Conservation (phyloP, 2,797 vertebrate genomes). For the Glyptemys insculpta region DNA sequence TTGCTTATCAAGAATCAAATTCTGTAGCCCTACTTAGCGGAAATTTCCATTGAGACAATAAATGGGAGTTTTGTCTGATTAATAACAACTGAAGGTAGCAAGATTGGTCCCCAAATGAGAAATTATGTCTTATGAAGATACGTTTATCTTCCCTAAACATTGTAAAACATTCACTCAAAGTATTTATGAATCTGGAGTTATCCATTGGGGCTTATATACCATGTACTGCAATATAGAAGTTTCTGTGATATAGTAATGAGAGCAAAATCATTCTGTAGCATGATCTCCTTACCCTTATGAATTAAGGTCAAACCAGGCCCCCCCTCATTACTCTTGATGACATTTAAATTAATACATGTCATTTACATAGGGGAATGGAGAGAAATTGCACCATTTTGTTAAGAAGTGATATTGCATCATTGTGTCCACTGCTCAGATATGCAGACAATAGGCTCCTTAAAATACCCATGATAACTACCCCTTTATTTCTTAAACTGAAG, state of each 20-base stretch:
- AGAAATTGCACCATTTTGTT: neutral
- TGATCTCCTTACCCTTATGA: neutral
- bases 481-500: neutral
- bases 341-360: neutral
- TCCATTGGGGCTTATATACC: neutral
- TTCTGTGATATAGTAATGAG: neutral
- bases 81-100: neutral
- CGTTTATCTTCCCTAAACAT: neutral
- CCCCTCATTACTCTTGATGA: neutral
- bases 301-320: neutral
- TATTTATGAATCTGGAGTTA: neutral
- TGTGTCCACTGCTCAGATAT: neutral
- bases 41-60: neutral
- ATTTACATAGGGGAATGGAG: neutral
- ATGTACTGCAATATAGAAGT: neutral
- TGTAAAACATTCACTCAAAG: neutral
- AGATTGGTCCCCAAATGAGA: neutral
- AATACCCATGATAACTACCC: neutral
- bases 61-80: neutral
- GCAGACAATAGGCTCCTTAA: neutral
- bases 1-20: neutral
- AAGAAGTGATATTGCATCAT: neutral
- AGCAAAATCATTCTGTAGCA: neutral
- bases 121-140: neutral
- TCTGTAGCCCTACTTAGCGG: neutral